Evolutionary conservation across 23 tunicate species (phyloP), one percentile per base, ranked within the genome.

Genomic region (Phallusia fumigata): DNA sequence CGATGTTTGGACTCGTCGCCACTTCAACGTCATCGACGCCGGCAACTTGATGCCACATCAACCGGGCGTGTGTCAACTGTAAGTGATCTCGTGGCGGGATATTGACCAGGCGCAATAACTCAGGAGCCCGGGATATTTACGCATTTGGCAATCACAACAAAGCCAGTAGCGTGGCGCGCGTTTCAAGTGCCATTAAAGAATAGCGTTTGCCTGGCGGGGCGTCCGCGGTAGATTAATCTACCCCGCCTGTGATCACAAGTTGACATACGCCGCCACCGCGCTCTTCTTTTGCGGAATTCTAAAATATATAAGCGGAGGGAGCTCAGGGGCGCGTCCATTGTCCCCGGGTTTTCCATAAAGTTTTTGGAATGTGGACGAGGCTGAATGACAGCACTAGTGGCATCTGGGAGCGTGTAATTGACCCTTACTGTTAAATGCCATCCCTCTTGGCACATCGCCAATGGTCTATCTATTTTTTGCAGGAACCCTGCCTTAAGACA

Each of bases 21-120:
- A 58, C 69, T 58, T 58, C 28, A 58, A 58, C 28, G 69, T 2
- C 28, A 58, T 58, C 69, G 69, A 21, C 69, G 16, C 28, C 69
- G 28, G 69, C 69, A 16, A 24, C 28, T 58, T 58, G 69, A 58
- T 58, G 69, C 69, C 69, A 58, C 69, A 58, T 58, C 69, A 11
- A 58, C 8, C 69, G 69, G 16, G 69, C 69, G 69, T 24, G 69
- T 58, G 69, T 58, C 69, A 58, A 58, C 26, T 58, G 13, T 58
- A 58, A 58, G 69, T 58, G 69, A 58, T 58, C 69, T 58, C 69
- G 26, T 6, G 15, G 3, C 13, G 26, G 69, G 69, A 21, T 58
- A 24, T 22, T 2, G 16, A 58, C 26, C 28, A 58, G 16, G 69
- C 11, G 69, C 69, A 58, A 58, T 58, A 58, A 58, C 69, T 58